Evolutionary conservation across 2,113 vertebrate genomes (phyloP), one percentile per base, ranked within the genome.

Genomic region (Chrysochloris asiatica): DNA sequence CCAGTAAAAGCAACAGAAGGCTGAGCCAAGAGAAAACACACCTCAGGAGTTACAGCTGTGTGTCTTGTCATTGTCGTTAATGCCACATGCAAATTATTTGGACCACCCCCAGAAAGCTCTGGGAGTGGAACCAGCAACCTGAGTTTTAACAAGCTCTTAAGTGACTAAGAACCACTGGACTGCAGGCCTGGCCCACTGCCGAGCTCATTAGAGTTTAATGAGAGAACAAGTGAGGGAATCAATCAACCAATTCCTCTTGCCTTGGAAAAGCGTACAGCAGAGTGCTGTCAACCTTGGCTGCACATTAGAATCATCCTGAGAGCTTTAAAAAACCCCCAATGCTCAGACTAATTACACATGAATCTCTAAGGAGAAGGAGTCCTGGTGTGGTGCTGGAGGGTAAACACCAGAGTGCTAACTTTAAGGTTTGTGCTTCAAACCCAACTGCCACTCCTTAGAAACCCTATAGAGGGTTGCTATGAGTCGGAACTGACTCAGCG

Each of bases 121-220:
- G 48, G 28, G 9, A 30, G 4, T 0, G 33, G 13, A 30, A 28
- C 72, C 16, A 3, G 14, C 28, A n/a, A 33, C 69, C 28, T 19
- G 56, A 1, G 33, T 21, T 77, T 47, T 43, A 50, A 41, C 54
- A 56, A 61, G 12, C 8, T n/a, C 17, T 43, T 36, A 5, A 36
- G 5, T 8, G n/a, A 65, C 7, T 56, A 30, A 30, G 56, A 50
- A 3, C 38, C 28, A 0, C 6, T 1, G 33, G 48, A 78, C 78
- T 17, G 0, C 1, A 1, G 77, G 52, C 52, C 54, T 0, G 33
- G 36, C 3, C 50, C 19, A 1, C 13, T 7, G 36, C 4, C 38
- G 33, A 4, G 67, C 73, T 77, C 36, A 33, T 91, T 36, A 54
- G 81, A 22, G 61, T 48, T 54, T 78, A 81, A 85, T 48, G 82